phyloP scores from a whole-genome alignment of 2,888 invertebrate species.

The Rhyacophila evoluta region DNA sequence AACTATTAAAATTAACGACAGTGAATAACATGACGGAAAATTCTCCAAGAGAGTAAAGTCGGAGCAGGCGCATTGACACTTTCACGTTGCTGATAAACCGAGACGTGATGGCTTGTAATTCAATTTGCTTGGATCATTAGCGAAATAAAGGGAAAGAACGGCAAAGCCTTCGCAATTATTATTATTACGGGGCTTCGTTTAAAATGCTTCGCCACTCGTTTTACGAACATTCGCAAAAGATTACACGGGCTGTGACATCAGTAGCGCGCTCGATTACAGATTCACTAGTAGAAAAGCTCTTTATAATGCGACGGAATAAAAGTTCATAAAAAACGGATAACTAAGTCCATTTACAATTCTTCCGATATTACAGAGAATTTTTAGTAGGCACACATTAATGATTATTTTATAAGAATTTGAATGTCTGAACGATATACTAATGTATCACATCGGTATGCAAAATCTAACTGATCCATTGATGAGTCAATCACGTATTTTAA shows the following conservation, averaged over 20 bases:
- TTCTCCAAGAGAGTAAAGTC: not conserved
- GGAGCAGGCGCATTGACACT: not conserved
- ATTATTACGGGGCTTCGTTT: slow-evolving; percentile 9
- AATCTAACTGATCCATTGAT: too few species aligned
- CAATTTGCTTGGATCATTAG: slow-evolving; percentile 28
- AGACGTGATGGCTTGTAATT: slow-evolving; percentile 11
- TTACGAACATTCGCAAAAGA: slow-evolving; percentile 10
- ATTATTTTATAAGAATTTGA: too few species aligned
- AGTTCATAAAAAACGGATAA: too few species aligned
- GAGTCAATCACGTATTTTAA: too few species aligned
- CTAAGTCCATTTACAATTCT: too few species aligned
- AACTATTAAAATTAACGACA: not conserved
- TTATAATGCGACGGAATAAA: too few species aligned
- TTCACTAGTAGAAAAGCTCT: too few species aligned
- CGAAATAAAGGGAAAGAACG: slow-evolving; percentile 19
- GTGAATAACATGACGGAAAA: not conserved
- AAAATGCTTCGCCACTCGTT: not conserved
- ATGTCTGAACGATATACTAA: too few species aligned
- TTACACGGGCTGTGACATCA: not conserved
- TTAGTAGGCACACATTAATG: too few species aligned
- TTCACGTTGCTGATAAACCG: not conserved
- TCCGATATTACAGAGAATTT: too few species aligned
- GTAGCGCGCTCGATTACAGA: not conserved
- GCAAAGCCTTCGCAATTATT: not conserved
- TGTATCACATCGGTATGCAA: too few species aligned